Evolutionary conservation across 2,797 vertebrate species (phyloP), one percentile per base, ranked within the genome.

Genomic region (Thamnophis elegans): DNA sequence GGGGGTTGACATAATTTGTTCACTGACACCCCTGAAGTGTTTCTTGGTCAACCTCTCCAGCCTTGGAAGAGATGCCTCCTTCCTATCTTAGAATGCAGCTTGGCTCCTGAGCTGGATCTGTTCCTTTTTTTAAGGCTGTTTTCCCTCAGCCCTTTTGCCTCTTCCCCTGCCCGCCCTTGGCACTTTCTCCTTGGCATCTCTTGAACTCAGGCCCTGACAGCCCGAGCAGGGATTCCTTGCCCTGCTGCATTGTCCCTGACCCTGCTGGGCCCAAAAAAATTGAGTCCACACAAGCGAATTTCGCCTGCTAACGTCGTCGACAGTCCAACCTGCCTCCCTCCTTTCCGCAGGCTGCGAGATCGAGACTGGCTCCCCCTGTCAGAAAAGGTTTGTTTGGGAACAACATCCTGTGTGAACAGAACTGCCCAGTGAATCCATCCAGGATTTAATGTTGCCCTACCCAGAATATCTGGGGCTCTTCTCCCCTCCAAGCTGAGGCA

Each of bases 281-380:
- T 5, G 9, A 18, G 18, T 42, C 42, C 18, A 5, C 16, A 42
- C 18, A 78, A 78, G 36, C 3, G 4, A n/a, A 42, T 42, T 11
- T 60, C 4, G 36, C 22, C 36, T 78, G 1, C 73, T 78, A 42
- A 32, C n/a, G n/a, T n/a, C n/a, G 2, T 8, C 4, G n/a, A 32
- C 32, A 1, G 2, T 1, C 7, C 65, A 68, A 42, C 68, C 36
- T 20, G 16, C 8, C 32, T 22, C 0, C 3, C 8, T 42, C 36
- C 73, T 78, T 36, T 47, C 9, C 0, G 8, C 68, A 78, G 18
- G 68, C 18, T 20, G 9, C 32, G 20, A 20, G 32, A 20, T 78
- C 32, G 0, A 9, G 7, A 7, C 18, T 16, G 36, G 20, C 16
- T 9, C 68, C 68, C 36, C 0, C 3, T 0, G 2, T 25, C 8